Percentiles rank a stretch among this genome's conserved stretches.
Conservation (phyloP, 1,140 invertebrate species). For the Drosophila rhopaloa region DNA sequence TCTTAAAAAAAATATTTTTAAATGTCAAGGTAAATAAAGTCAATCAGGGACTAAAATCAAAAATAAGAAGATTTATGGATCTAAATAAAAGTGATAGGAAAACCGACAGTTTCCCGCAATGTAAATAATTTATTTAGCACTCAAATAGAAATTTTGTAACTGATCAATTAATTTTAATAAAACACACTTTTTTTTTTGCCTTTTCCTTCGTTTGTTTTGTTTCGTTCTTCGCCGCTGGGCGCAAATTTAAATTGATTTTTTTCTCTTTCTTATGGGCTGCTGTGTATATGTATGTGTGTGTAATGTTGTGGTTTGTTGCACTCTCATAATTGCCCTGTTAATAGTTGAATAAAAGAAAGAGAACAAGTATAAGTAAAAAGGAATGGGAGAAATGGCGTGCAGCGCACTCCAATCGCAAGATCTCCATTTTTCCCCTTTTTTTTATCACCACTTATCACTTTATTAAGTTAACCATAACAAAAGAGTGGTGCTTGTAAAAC, state of each 20-base stretch:
- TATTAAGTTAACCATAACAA: constrained; percentile 14
- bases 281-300: not conserved
- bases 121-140: not conserved
- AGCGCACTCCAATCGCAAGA: not conserved
- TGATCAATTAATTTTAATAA: constrained; percentile 25
- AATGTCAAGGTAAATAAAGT: not conserved
- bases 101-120: not conserved
- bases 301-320: constrained; percentile 45
- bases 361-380: constrained; percentile 1
- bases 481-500: constrained; percentile 11
- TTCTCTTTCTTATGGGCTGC: constrained; percentile 11
- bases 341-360: constrained; percentile 14
- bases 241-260: constrained; percentile 74
- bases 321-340: constrained; percentile 41
- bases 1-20: not conserved
- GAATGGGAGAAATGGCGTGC: constrained; percentile 1
- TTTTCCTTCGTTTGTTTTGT: constrained; percentile 28
- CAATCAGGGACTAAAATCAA: not conserved
- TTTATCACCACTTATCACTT: constrained; percentile 6
- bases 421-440: not conserved
- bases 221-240: constrained; percentile 47
- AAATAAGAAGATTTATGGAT: not conserved
- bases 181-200: constrained; percentile 17
- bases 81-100: not conserved
- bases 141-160: constrained; percentile 8